Percentiles rank a stretch among this genome's conserved stretches.
Conservation (phyloP, 1,140 invertebrate species). For the Sycophila sp. region DNA sequence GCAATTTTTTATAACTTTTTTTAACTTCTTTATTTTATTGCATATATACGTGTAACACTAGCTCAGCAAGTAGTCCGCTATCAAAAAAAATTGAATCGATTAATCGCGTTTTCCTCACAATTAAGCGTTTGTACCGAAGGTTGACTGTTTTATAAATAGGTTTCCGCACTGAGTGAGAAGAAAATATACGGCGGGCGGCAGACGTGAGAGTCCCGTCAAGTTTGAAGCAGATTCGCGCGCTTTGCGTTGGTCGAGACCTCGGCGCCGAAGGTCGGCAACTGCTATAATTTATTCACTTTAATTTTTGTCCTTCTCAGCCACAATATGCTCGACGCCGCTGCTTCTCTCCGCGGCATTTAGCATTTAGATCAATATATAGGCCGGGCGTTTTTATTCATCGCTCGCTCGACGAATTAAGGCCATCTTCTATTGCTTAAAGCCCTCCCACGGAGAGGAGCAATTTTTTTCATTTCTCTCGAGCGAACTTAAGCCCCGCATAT, state of each 20-base stretch:
- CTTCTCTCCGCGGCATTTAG: not conserved
- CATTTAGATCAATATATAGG: slow-evolving; percentile 24
- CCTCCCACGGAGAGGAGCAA: not conserved
- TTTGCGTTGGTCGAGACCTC: not conserved
- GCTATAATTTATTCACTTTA: not conserved
- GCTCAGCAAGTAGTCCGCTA: too few relatives aligned
- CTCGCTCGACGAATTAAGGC: slow-evolving; percentile 21
- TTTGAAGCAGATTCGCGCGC: not conserved
- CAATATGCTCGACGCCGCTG: not conserved
- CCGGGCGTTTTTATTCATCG: slow-evolving; percentile 7
- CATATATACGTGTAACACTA: too few relatives aligned
- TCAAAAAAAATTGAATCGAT: too few relatives aligned
- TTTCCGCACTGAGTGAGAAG: too few relatives aligned
- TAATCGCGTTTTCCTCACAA: too few relatives aligned
- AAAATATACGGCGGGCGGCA: not conserved
- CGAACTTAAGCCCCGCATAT: not conserved
- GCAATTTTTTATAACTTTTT: too few relatives aligned
- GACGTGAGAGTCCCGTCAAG: not conserved
- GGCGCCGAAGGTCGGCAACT: not conserved
- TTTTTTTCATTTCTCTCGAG: too few relatives aligned
- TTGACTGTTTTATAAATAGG: too few relatives aligned
- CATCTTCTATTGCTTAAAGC: not conserved
- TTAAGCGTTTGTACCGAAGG: too few relatives aligned
- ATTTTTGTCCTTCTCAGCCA: not conserved
- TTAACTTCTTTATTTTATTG: too few relatives aligned